phyloP scores from a whole-genome alignment of 2,797 vertebrate genomes.

The Falco concolor region DNA sequence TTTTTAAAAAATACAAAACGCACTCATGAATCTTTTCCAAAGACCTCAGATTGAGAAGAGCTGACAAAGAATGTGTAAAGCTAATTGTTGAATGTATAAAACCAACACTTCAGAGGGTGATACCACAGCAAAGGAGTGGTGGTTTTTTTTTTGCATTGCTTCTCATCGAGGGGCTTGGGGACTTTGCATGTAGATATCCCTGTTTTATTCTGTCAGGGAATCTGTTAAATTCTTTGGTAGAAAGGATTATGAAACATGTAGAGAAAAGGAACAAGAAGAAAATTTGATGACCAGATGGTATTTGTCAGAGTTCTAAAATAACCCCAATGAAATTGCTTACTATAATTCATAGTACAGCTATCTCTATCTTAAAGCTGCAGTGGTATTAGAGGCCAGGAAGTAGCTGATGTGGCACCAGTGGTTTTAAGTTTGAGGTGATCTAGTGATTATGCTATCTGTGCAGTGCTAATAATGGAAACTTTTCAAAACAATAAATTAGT shows the following conservation, averaged over 20 bases:
- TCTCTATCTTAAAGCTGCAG: not conserved
- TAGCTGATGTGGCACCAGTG: not conserved
- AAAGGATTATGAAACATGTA: not conserved
- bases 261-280: not conserved
- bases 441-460: not conserved
- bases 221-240: not conserved
- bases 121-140: not conserved
- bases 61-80: not conserved
- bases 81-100: not conserved
- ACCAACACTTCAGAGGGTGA: not conserved
- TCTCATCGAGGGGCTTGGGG: not conserved
- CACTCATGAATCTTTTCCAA: not conserved
- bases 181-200: not conserved
- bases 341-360: not conserved
- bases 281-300: not conserved
- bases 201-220: not conserved
- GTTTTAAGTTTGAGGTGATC: not conserved
- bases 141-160: not conserved
- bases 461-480: not conserved
- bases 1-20: not conserved
- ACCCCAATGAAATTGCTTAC: not conserved
- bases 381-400: not conserved
- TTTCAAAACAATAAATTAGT: not conserved
- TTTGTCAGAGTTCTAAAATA: not conserved
- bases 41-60: not conserved